These are phyloP conservation scores for Dipodomys merriami DNA, from an alignment of 2,113 vertebrate genomes.

Conservation along the genomic window DNA sequence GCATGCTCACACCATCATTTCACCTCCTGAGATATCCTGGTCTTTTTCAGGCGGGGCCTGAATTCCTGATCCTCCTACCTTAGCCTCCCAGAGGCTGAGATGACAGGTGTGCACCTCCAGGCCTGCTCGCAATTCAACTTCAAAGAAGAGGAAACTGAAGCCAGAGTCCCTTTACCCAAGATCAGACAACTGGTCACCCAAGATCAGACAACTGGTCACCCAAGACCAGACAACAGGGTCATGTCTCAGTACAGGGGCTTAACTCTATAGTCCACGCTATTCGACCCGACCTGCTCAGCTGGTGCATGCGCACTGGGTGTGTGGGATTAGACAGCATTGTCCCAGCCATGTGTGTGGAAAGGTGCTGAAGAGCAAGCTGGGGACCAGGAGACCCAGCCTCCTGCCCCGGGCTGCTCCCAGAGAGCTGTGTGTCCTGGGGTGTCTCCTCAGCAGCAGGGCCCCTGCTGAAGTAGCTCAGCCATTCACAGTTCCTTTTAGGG, in stretches of 20 bases:
- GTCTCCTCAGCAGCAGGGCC: neutral
- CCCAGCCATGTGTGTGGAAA: neutral
- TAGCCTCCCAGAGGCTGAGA: neutral
- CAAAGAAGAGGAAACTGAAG: neutral
- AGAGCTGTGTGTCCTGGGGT: neutral
- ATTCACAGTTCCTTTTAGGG: neutral
- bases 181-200: neutral
- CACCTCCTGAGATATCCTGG: no score
- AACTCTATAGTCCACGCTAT: neutral
- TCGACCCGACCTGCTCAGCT: accelerated
- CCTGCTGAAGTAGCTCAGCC: neutral
- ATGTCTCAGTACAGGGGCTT: neutral
- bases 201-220: neutral
- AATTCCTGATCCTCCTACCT: no score
- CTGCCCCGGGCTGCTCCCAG: neutral
- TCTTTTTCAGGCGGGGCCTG: no score
- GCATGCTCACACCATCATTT: accelerated
- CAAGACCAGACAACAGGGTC: neutral
- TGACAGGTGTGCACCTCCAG: neutral
- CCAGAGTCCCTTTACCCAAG: neutral
- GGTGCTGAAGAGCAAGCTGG: no score
- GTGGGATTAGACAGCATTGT: no score
- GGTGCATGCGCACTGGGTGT: accelerated
- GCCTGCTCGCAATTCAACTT: neutral
- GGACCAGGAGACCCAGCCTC: neutral